Conservation (phyloP, 2,888 invertebrate genomes). For the Parnassius orleans region DNA sequence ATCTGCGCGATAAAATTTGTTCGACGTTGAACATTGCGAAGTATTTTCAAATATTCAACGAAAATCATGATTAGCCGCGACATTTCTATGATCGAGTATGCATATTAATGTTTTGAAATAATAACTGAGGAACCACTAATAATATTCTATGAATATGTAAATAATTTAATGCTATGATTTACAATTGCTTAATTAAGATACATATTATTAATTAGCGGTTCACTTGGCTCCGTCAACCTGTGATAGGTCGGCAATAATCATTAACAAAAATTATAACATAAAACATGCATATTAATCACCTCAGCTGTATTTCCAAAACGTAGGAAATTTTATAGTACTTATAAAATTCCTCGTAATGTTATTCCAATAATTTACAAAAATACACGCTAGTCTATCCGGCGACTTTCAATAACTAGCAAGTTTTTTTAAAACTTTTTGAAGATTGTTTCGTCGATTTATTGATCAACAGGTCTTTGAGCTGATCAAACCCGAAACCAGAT, state of each 20-base stretch:
- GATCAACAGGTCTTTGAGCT: too few species aligned
- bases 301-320: too few species aligned
- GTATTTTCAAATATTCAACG: constrained; percentile 13
- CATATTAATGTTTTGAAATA: constrained; percentile 27
- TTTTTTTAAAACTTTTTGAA: too few species aligned
- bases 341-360: too few species aligned
- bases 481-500: too few species aligned
- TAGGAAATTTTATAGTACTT: too few species aligned
- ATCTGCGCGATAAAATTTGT: constrained; percentile 21
- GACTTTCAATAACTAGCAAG: too few species aligned
- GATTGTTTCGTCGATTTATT: too few species aligned
- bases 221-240: constrained; percentile 10
- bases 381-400: too few species aligned
- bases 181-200: constrained; percentile 35
- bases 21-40: constrained; percentile 8
- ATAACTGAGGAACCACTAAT: constrained; percentile 25
- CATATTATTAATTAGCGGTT: constrained; percentile 31
- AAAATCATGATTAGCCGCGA: constrained; percentile 32
- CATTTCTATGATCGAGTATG: constrained; percentile 35
- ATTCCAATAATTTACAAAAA: too few species aligned
- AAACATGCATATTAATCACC: neutral
- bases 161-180: constrained; percentile 33
- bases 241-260: constrained; percentile 18
- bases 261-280: constrained; percentile 1
- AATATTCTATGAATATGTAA: constrained; percentile 33